phyloP scores from a whole-genome alignment of 2,113 vertebrate species.

The Fregata magnificens region DNA sequence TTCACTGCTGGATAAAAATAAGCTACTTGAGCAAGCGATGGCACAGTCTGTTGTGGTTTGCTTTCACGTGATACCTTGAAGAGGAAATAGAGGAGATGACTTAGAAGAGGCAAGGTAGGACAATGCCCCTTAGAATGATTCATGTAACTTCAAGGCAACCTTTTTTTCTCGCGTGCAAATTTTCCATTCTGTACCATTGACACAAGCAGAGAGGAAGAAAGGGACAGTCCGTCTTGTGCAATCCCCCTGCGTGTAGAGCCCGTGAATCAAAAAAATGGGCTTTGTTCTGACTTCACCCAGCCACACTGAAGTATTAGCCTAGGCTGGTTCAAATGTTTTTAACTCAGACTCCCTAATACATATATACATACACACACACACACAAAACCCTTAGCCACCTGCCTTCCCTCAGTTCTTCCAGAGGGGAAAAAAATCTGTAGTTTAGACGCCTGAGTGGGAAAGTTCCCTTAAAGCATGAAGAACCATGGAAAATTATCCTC shows the following conservation, averaged over 20 bases:
- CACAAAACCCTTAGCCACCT: neutral
- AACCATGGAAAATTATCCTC: neutral
- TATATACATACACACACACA: neutral
- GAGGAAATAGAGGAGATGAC: constrained; percentile 58
- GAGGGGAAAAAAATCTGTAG: neutral
- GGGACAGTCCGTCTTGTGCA: neutral
- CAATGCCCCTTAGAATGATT: constrained; percentile 30
- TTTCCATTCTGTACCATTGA: neutral
- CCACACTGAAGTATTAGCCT: neutral
- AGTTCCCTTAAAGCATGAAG: neutral
- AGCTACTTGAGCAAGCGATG: constrained; percentile 62
- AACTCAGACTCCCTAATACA: neutral
- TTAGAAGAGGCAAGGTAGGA: constrained; percentile 54
- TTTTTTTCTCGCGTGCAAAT: neutral
- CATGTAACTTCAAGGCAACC: neutral
- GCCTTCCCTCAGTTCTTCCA: neutral
- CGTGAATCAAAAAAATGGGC: neutral
- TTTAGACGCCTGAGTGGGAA: neutral
- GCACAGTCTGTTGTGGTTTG: constrained; percentile 63
- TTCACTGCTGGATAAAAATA: constrained; percentile 62
- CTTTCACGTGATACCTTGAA: constrained; percentile 58
- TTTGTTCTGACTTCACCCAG: neutral
- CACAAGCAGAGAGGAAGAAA: neutral
- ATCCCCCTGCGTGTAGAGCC: neutral
- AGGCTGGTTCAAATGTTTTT: neutral